Evolutionary conservation across 2,113 vertebrate genomes (phyloP).

Genomic region (Ammodytes marinus): DNA sequence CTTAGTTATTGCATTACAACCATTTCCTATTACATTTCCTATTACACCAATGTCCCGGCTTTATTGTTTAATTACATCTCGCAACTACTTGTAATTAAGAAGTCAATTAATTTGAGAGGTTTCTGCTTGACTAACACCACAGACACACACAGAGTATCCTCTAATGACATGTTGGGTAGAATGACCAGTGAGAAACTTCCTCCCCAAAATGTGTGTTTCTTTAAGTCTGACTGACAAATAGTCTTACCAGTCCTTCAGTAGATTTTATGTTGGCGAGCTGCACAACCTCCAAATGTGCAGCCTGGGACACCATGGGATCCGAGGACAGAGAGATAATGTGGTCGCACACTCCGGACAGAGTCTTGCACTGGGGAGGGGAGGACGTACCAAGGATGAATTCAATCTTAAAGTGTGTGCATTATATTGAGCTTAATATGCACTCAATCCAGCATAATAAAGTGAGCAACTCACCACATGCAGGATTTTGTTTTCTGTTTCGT

Average conservation of each 20-base stretch:
- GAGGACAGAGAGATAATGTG: conserved; percentile 93
- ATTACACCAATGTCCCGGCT: not conserved
- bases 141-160: conserved; percentile 5
- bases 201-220: not conserved
- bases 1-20: not conserved
- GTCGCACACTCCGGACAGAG: conserved; percentile 96
- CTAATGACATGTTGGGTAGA: not conserved
- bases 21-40: not conserved
- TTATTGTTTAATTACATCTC: not conserved
- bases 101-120: conserved; percentile 1
- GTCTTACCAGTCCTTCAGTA: conserved; percentile 95
- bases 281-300: conserved; percentile 94
- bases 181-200: not conserved
- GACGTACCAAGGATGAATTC: conserved; percentile 24
- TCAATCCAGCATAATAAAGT: conserved; percentile 12
- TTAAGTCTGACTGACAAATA: not conserved
- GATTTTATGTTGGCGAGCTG: conserved; percentile 94
- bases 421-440: not conserved
- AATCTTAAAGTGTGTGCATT: not conserved
- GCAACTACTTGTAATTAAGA: not conserved
- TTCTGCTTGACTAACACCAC: not conserved
- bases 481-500: conserved; percentile 84
- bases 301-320: conserved; percentile 95
- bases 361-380: conserved; percentile 89
- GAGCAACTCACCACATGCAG: conserved; percentile 80